phyloP scores from a whole-genome alignment of 64 coral and sea anemone genomes.

The Porites australiensis region DNA sequence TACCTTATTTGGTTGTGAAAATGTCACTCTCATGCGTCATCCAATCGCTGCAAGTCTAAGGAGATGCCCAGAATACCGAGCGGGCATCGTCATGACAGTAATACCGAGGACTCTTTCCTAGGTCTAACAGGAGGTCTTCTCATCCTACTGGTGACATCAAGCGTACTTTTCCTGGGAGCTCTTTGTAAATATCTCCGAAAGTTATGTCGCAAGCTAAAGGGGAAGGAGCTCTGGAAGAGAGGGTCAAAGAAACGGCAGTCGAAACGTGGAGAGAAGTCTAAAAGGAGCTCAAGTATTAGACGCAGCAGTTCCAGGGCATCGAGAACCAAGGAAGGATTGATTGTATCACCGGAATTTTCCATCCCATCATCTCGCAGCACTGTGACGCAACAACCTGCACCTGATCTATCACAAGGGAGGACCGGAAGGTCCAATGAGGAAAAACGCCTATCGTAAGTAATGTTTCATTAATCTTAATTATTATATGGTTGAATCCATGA shows the following conservation, averaged over 20 bases:
- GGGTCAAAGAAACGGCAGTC: slow-evolving; percentile 38
- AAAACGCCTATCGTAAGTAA: slow-evolving; percentile 55
- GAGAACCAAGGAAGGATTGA: background rate
- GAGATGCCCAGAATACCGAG: slow-evolving; percentile 28
- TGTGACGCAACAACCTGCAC: slow-evolving; percentile 67
- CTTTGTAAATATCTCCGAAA: slow-evolving; percentile 68
- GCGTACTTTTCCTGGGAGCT: slow-evolving; percentile 53
- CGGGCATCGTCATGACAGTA: background rate
- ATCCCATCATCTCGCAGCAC: slow-evolving; percentile 77
- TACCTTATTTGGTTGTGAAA: background rate
- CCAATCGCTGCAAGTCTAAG: background rate
- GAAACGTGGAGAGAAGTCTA: background rate
- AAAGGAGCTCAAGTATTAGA: background rate
- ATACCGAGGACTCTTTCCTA: background rate
- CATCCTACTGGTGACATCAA: slow-evolving; percentile 46
- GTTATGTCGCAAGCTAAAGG: slow-evolving; percentile 51
- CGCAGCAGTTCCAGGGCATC: background rate
- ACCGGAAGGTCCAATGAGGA: slow-evolving; percentile 48
- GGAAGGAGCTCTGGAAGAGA: slow-evolving; percentile 20
- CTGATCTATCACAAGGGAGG: slow-evolving; percentile 64
- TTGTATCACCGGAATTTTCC: slow-evolving; percentile 55
- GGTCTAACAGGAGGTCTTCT: slow-evolving; percentile 29
- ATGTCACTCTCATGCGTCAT: background rate
- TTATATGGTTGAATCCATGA: too few species aligned
- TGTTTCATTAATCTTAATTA: background rate